Evolutionary conservation across 2,113 vertebrate genomes (phyloP), one percentile per base, ranked within the genome.

Genomic region (mouse (Mus musculus)): DNA sequence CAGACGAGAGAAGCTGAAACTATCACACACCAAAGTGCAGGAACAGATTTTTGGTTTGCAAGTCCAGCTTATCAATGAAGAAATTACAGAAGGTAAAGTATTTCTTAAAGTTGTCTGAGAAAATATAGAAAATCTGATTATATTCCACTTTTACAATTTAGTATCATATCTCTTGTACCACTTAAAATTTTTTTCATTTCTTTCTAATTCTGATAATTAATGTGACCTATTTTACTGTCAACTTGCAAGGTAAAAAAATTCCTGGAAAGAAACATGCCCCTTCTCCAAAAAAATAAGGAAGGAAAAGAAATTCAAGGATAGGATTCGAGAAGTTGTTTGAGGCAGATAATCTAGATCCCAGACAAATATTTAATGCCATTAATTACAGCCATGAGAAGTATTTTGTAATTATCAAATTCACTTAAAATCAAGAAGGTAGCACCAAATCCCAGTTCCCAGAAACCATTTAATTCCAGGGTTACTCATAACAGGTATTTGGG

Each of bases 41-140:
- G 99, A 99, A 98, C 99, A 99, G 97, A 99, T 99, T 98, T 99
- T 99, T 98, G 99, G 99, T 97, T 97, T 99, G 75, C 99, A 99
- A 77, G 99, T 99, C 78, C 99, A 99, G 96, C 99, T 99, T 71
- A 96, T 99, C 96, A 99, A 99, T 98, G 99, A 99, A 97, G 99
- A 99, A 98, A 96, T 98, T 39, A 97, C 98, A 96, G 97, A 98
- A 99, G 99, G 99, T 99, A 99, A 98, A 49, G 39, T 89, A 0
- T 75, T 24, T 93, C 3, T 92, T 95, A 81, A 77, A 95, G 59
- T 59, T 95, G 39, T 75, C 73, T 86, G 88, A 92, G 89, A 8
- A 91, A 89, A 94, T 91, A 78, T 30, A 56, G 76, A 96, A 56
- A 90, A 30, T 93, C 49, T 96, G 65, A 20, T 96, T 91, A 49